Evolutionary conservation across 2,113 vertebrate species (phyloP).

Genomic region (Cottus gobio): DNA sequence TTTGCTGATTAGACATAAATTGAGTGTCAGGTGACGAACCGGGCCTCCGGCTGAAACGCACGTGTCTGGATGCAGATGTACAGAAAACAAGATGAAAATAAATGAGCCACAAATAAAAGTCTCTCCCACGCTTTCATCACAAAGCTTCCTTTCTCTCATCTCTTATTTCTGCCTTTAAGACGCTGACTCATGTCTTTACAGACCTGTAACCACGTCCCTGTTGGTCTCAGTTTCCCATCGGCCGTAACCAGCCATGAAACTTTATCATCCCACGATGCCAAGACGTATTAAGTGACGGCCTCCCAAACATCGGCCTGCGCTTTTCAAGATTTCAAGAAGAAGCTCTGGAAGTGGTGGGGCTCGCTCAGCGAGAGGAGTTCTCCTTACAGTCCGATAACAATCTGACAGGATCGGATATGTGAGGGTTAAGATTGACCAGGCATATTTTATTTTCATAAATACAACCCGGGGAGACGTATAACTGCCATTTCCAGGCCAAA

Average conservation of each 20-base stretch:
- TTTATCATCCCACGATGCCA: conserved; percentile 66
- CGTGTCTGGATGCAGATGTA: conserved; percentile 8
- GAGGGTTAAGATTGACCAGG: conserved; percentile 51
- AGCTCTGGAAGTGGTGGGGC: not conserved
- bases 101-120: conserved; percentile 11
- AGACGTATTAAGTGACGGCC: conserved; percentile 39
- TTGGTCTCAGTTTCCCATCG: conserved; percentile 45
- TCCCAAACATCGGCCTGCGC: conserved; percentile 32
- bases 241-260: conserved; percentile 57
- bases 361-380: not conserved
- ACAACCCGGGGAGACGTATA: conserved; percentile 45
- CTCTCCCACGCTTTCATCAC: conserved; percentile 26
- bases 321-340: not conserved
- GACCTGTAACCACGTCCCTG: conserved; percentile 59
- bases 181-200: conserved; percentile 56
- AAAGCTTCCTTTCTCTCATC: conserved; percentile 37
- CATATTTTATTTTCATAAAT: conserved; percentile 55
- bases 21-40: not conserved
- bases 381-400: conserved; percentile 28
- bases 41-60: not conserved
- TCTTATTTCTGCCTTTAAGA: conserved; percentile 30
- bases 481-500: conserved; percentile 42
- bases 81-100: conserved; percentile 3
- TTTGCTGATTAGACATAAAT: not conserved
- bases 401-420: conserved; percentile 26